Evolutionary conservation across 2,797 vertebrate species (phyloP).

Genomic region (Stomatorhinus walkeri): DNA sequence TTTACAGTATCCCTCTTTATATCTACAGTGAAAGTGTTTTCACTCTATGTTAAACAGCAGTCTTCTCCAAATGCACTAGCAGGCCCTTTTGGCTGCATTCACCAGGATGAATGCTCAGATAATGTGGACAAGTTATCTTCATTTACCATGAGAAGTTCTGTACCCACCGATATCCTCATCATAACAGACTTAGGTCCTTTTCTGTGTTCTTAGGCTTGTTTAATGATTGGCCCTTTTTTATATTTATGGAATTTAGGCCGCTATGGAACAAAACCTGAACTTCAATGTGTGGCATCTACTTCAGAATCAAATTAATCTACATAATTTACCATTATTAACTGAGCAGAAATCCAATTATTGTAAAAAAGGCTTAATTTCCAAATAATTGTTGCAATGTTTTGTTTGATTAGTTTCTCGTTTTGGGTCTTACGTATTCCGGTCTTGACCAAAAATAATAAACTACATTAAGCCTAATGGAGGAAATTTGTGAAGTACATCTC

Average conservation of each 20-base stretch:
- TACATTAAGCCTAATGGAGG: neutral
- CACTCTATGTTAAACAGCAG: neutral
- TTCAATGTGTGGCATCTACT: neutral
- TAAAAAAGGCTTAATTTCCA: neutral
- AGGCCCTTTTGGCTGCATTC: neutral
- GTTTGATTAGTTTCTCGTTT: neutral
- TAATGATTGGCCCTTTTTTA: neutral
- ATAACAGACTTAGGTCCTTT: too few relatives aligned
- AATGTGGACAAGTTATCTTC: neutral
- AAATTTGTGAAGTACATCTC: neutral
- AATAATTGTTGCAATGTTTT: neutral
- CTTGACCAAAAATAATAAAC: neutral
- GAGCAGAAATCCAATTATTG: neutral
- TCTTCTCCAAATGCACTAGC: neutral
- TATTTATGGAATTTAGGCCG: too few relatives aligned
- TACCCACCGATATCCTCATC: neutral
- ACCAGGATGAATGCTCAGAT: neutral
- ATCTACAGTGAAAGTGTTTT: neutral
- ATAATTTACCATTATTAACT: neutral
- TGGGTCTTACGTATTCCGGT: neutral
- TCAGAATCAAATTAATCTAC: neutral
- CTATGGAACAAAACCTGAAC: neutral
- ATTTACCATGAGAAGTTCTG: neutral
- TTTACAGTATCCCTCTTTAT: neutral
- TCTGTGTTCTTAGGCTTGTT: neutral